phyloP scores from a whole-genome alignment of 2,113 vertebrate genomes.

The Okapia johnstoni region DNA sequence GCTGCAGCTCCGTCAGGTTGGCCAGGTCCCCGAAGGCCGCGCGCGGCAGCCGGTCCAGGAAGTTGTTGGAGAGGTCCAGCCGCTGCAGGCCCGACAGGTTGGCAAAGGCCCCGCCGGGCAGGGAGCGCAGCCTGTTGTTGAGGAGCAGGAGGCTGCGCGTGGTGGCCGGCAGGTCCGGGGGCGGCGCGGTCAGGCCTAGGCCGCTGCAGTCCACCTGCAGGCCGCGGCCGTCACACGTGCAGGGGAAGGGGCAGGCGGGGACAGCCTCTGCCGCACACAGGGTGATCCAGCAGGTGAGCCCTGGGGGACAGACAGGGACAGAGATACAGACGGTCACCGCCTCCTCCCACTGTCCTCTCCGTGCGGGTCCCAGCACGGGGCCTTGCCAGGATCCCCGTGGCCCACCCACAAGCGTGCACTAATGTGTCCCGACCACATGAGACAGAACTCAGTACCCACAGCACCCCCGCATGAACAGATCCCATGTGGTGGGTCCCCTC shows the following conservation, averaged over 20 bases:
- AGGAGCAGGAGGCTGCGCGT: conserved; percentile 91
- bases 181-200: conserved; percentile 88
- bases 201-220: conserved; percentile 93
- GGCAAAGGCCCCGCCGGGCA: conserved; percentile 88
- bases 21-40: conserved; percentile 90
- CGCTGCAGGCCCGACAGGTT: conserved; percentile 93
- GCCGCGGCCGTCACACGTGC: conserved; percentile 88
- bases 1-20: conserved; percentile 91
- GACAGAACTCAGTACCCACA: background rate
- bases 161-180: conserved; percentile 87
- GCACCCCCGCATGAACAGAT: background rate
- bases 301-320: conserved; percentile 70
- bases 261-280: conserved; percentile 79
- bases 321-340: background rate
- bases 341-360: background rate
- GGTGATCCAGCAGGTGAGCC: conserved; percentile 87
- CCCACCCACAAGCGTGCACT: background rate
- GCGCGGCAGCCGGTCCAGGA: conserved; percentile 93
- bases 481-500: accelerated
- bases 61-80: conserved; percentile 98
- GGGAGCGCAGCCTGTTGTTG: conserved; percentile 93
- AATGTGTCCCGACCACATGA: background rate
- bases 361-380: background rate
- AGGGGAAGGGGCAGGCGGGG: conserved; percentile 88
- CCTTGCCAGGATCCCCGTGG: background rate